These are phyloP conservation scores for Vipera latastei DNA, from an alignment of 2,797 vertebrate species.

Conservation along the genomic window DNA sequence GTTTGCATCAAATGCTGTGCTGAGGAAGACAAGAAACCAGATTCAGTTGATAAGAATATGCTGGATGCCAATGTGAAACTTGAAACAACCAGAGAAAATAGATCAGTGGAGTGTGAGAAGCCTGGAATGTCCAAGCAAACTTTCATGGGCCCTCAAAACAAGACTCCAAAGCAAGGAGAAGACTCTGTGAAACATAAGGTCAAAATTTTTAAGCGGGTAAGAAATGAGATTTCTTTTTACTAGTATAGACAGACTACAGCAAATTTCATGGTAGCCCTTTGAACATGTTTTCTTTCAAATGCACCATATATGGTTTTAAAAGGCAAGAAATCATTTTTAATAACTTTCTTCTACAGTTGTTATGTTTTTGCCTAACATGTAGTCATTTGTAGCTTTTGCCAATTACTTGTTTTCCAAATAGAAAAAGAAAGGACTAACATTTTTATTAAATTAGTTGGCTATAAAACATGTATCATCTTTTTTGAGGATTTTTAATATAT, in stretches of 20 bases:
- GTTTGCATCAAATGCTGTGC: conserved; percentile 95
- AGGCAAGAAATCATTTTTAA: not conserved
- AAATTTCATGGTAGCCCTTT: not conserved
- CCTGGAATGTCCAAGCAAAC: conserved; percentile 69
- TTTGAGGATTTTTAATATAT: not conserved
- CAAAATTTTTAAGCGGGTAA: conserved; percentile 86
- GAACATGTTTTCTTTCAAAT: not conserved
- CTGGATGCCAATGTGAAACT: conserved; percentile 66
- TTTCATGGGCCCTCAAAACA: conserved; percentile 58
- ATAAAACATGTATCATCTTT: not conserved
- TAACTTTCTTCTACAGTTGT: not conserved
- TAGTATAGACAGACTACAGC: not conserved
- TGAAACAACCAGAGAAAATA: conserved; percentile 76
- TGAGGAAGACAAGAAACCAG: conserved; percentile 85
- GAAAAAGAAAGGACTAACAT: not conserved
- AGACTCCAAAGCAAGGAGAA: conserved; percentile 62
- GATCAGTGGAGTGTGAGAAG: conserved; percentile 76
- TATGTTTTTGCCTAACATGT: not conserved
- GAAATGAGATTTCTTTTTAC: conserved; percentile 11
- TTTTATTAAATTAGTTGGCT: not conserved
- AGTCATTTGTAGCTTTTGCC: not conserved
- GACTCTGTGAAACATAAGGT: conserved; percentile 76
- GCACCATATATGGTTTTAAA: not conserved
- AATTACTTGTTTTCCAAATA: not conserved
- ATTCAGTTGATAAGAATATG: conserved; percentile 56